Evolutionary conservation across 2,113 vertebrate genomes (phyloP), one percentile per base, ranked within the genome.

Genomic region (Xyrauchen texanus): DNA sequence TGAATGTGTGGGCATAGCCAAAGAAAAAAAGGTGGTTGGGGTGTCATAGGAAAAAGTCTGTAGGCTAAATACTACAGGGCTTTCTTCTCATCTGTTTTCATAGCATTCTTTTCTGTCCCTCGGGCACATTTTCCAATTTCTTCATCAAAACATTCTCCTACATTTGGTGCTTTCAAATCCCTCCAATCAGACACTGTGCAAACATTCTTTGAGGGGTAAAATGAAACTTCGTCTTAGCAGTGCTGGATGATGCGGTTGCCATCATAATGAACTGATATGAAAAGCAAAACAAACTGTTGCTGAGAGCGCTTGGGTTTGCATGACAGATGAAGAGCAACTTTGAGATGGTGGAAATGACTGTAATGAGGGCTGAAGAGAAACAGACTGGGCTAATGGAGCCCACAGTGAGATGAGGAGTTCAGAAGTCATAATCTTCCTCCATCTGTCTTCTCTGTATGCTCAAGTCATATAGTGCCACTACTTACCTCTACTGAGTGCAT

Each of bases 321-420:
- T 47, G 67, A 51, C n/a, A 16, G 52, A 60, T 61, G 68, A 77
- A 13, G 45, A 57, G 44, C 47, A 68, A 62, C 79, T 85, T 46
- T 51, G 84, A 86, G 79, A 66, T 76, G 16, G 13, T 84, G 64
- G 65, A 78, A 63, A 44, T 55, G 58, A 46, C 83, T 15, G 84
- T 87, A 88, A 90, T 87, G 84, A 90, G 86, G 76, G 80, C 86
- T 84, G 69, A 76, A 71, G 82, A 87, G 84, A 87, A 85, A 64
- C 72, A 15, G 68, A 68, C 62, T 49, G 53, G 15, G 70, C 80
- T 80, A 84, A 84, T 77, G 81, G 81, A 73, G 79, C 85, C 61
- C 80, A 84, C 84, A 83, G 82, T 77, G 79, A 82, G 84, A 83
- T 82, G 69, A 78, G 82, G 79, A 78, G 47, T 68, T 60, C 11